phyloP scores from a whole-genome alignment of 2,797 vertebrate species.

The Balearica regulorum region DNA sequence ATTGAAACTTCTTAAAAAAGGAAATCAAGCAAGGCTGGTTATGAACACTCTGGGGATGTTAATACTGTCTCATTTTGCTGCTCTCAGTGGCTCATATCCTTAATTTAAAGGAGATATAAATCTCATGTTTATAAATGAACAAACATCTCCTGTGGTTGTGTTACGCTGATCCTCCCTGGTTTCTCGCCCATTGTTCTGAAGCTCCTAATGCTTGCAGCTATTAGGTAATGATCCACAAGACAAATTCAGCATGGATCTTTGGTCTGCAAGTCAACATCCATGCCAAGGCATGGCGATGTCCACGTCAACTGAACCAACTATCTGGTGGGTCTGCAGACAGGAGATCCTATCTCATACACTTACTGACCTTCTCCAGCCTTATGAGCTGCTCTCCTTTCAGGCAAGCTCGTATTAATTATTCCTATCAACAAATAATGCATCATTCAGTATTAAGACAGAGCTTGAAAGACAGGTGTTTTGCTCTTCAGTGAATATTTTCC shows the following conservation, averaged over 20 bases:
- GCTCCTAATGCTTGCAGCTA: neutral
- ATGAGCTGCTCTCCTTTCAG: neutral
- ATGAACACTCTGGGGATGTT: neutral
- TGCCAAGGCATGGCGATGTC: neutral
- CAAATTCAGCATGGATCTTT: neutral
- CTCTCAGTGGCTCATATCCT: neutral
- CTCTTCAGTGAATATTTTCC: neutral
- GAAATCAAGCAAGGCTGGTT: neutral
- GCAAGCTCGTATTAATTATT: neutral
- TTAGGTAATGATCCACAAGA: neutral
- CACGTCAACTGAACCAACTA: accelerated
- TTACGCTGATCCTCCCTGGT: neutral
- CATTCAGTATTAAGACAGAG: neutral
- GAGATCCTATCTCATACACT: neutral
- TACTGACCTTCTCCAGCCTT: neutral
- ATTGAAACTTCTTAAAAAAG: neutral
- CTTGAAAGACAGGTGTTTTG: neutral
- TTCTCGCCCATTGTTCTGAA: neutral
- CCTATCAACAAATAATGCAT: neutral
- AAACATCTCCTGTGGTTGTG: neutral
- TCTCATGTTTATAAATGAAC: neutral
- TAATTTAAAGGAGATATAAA: neutral
- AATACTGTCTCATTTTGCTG: neutral
- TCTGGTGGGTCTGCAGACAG: neutral
- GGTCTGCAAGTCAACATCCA: neutral